Conservation (phyloP, 2,888 invertebrate genomes). For the Amiota communis region DNA sequence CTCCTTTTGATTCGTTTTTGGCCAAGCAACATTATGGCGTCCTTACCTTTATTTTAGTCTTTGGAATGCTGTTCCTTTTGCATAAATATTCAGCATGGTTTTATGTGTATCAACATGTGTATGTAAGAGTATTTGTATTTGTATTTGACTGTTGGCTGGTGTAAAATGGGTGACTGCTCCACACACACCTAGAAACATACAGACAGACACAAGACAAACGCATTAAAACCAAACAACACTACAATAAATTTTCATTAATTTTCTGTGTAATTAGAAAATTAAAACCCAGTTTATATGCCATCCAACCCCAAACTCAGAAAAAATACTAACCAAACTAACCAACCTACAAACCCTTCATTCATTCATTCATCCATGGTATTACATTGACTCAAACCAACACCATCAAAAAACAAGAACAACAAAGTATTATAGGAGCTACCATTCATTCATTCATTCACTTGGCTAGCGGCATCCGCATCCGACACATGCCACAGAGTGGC, state of each 20-base stretch:
- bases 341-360: too few species aligned
- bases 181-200: slow-evolving; percentile 9
- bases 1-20: neutral
- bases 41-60: slow-evolving; percentile 32
- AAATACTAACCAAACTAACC: too few species aligned
- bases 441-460: slow-evolving; percentile 46
- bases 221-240: slow-evolving; percentile 40
- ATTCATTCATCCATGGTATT: too few species aligned
- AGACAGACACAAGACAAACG: slow-evolving; percentile 30
- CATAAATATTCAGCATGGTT: slow-evolving; percentile 46
- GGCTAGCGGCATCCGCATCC: slow-evolving; percentile 23
- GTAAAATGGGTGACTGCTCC: neutral
- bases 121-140: neutral
- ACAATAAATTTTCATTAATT: slow-evolving; percentile 67
- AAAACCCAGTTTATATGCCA: slow-evolving; percentile 62
- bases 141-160: slow-evolving; percentile 28
- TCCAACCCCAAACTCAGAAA: neutral
- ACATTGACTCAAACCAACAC: neutral
- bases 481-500: neutral
- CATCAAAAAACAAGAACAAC: slow-evolving; percentile 27
- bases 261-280: slow-evolving; percentile 67
- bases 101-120: neutral
- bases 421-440: slow-evolving; percentile 35
- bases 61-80: slow-evolving; percentile 38
- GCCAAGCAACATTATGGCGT: neutral